Evolutionary conservation across 37 sponge, comb jelly and placozoan genomes (phyloP).

Genomic region (Petrosia ficiformis): DNA sequence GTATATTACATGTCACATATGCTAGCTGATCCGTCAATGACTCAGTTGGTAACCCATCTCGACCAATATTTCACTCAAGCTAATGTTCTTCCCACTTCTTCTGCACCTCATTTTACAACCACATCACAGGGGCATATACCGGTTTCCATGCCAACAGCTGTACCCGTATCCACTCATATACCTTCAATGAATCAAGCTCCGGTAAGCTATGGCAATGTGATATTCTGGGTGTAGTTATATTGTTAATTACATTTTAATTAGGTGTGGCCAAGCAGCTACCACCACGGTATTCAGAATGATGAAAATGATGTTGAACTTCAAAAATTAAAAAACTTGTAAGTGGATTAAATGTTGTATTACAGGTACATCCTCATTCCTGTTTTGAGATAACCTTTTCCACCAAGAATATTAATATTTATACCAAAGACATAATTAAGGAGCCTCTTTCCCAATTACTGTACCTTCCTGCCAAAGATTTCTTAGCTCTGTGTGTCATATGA

Average conservation of each 20-base stretch:
- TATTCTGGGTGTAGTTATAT: background rate
- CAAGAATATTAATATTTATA: no score
- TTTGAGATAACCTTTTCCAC: no score
- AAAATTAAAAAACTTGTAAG: background rate
- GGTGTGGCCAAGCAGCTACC: background rate
- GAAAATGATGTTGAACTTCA: background rate
- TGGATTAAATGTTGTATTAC: no score
- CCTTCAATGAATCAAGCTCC: background rate
- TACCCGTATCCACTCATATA: background rate
- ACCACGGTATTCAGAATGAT: background rate
- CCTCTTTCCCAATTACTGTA: no score
- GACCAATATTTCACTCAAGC: no score
- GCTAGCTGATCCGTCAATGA: conserved; percentile 22
- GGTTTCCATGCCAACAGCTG: background rate
- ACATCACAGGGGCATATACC: background rate
- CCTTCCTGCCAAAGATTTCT: no score
- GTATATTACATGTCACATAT: conserved; percentile 20
- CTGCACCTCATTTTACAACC: background rate
- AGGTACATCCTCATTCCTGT: no score
- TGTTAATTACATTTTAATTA: background rate
- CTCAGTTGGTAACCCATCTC: background rate
- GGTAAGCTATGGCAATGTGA: no score
- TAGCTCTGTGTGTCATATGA: no score
- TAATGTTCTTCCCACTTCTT: background rate
- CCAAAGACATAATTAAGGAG: no score